These are phyloP conservation scores for Thamnophis sirtalis DNA, from an alignment of 2,113 vertebrate genomes.

Conservation along the genomic window DNA sequence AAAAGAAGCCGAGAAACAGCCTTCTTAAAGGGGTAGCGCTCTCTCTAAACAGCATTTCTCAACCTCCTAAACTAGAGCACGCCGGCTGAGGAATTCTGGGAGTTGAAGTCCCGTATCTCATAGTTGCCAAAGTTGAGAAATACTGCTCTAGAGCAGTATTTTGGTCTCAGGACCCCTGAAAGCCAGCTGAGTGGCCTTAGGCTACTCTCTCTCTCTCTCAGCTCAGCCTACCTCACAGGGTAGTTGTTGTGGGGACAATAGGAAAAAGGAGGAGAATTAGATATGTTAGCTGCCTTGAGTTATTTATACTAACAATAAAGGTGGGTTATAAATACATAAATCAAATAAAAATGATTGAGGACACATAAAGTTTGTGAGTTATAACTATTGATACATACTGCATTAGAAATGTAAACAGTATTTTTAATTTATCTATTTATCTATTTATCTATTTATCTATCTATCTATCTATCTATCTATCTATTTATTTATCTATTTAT, in stretches of 20 bases:
- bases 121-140: neutral
- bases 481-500: too few species aligned
- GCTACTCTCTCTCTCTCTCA: too few species aligned
- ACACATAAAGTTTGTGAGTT: too few species aligned
- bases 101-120: neutral
- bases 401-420: neutral
- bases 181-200: neutral
- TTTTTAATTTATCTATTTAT: too few species aligned
- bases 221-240: too few species aligned
- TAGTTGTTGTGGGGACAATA: too few species aligned
- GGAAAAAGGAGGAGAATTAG: too few species aligned
- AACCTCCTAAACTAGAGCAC: neutral
- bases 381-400: neutral
- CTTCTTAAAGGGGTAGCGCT: slow-evolving; percentile 51
- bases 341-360: neutral
- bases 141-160: neutral
- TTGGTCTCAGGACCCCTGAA: neutral
- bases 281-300: too few species aligned
- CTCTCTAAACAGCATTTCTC: accelerated
- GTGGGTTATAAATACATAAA: too few species aligned
- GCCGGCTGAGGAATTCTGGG: neutral
- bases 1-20: neutral
- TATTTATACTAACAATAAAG: too few species aligned
- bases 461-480: too few species aligned
- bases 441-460: too few species aligned